Evolutionary conservation across 1,140 invertebrate species (phyloP).

Genomic region (Lordiphosa clarofinis): DNA sequence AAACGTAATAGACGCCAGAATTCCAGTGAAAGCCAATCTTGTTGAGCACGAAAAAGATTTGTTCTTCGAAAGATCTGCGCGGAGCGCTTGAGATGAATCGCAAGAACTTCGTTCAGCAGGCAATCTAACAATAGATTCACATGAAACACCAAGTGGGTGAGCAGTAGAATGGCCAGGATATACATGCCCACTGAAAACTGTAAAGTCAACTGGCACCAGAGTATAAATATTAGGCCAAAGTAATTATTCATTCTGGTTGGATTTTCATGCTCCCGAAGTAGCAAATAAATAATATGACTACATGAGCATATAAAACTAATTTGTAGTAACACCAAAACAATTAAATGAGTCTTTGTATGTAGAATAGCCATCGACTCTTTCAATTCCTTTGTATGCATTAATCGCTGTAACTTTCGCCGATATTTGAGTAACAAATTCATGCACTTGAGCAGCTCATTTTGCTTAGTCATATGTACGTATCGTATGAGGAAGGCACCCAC

Average conservation of each 20-base stretch:
- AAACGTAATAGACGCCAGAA: conserved; percentile 40
- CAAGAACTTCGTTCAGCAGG: conserved; percentile 30
- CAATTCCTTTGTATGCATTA: conserved; percentile 31
- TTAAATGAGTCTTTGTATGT: conserved; percentile 18
- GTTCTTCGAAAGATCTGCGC: not conserved
- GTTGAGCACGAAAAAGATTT: conserved; percentile 20
- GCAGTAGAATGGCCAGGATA: conserved; percentile 27
- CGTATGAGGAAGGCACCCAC: conserved; percentile 22
- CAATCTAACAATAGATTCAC: conserved; percentile 34
- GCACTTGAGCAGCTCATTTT: conserved; percentile 26
- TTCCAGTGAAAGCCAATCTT: conserved; percentile 46
- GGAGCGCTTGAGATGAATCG: not conserved
- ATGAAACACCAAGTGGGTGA: conserved; percentile 45
- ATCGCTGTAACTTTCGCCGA: conserved; percentile 12
- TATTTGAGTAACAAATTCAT: conserved; percentile 34
- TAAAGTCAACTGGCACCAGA: conserved; percentile 31
- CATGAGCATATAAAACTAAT: conserved; percentile 2
- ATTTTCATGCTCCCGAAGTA: conserved; percentile 15
- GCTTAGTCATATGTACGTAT: conserved; percentile 39
- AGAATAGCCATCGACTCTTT: conserved; percentile 15
- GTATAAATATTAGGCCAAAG: conserved; percentile 22
- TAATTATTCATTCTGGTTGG: conserved; percentile 2
- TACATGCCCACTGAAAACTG: conserved; percentile 48
- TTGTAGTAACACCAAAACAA: conserved; percentile 11
- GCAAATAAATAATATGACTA: conserved; percentile 13